Base-by-base conservation (phyloP, 2,797 vertebrate genomes). In the Botia almorhae region DNA sequence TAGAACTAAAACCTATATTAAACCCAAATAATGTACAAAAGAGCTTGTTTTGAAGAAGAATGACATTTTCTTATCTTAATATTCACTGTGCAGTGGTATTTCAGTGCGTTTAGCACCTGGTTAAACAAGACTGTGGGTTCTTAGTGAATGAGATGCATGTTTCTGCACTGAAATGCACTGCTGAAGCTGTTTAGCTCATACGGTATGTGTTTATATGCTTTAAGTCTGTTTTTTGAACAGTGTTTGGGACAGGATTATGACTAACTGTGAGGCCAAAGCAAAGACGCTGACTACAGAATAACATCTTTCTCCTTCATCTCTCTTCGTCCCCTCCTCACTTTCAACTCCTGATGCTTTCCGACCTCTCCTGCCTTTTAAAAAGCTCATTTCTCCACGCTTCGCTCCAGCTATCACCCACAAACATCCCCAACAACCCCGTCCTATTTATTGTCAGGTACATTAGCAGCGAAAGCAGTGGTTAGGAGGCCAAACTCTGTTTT, bases 371-470 rank as follows among this genome's bases (percentile, higher is more conserved):
- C 81, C 82, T 89, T 91, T 88, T 89, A 93, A 93, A 96, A 97
- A 94, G 94, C 94, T 95, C 89, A 95, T 95, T 95, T 94, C 65
- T 92, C 95, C 95, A 95, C 90, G 94, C 95, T 99, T 98, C 95
- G 96, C 95, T 96, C 94, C 95, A 96, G 93, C 94, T 96, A 96
- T 95, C 96, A 94, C 93, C 93, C 92, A 93, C 95, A 94, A 96
- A 96, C 95, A 96, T 95, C 93, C 93, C 90, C 61, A 76, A 46
- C 67, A 74, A 90, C 94, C 79, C 92, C 91, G 93, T 95, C 94
- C 94, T 96, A 96, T 97, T 97, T 98, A 98, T 97, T 97, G 94
- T 97, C 96, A 95, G 94, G 92, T 92, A 97, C 96, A 96, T 98
- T 97, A 97, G 95, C 94, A 95, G 93, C 95, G 94, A 96, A 97